Base-by-base conservation (phyloP, 2,113 vertebrate species). In the Phainopepla nitens region DNA sequence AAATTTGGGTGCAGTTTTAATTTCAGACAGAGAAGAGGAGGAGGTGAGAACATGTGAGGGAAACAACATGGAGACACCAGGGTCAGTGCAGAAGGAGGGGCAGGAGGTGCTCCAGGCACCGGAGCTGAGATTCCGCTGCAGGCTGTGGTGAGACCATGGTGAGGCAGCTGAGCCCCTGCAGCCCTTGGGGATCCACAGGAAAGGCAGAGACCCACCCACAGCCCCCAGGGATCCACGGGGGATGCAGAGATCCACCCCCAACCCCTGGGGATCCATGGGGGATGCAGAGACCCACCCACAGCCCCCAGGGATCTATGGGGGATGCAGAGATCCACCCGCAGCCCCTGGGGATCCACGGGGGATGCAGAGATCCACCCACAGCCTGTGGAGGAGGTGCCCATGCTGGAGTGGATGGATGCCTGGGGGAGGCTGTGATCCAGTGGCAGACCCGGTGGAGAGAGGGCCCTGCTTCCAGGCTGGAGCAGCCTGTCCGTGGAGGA, bases 81-180 rank as follows among this genome's bases (percentile, higher is more conserved):
- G 33, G 80, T 53, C 66, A 44, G 25, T 16, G 31, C 0, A 20
- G 65, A 19, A 82, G 25, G 29, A 70, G 36, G 15, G 11, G 20
- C 1, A 42, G 31, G 45, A 60, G 53, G 1, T 42, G 44, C 36
- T 42, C 31, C 44, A 50, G 54, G 24, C 0, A 0, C 15, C 0
- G 0, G 65, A 51, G 36, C 10, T 0, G 2, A 60, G 44, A 3
- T 60, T n/a, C 35, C 45, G 20, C 45, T 51, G 44, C 35, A 42
- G 53, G 23, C 35, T 0, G 0, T 49, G 53, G 35, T 49, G 44
- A 2, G n/a, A n/a, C n/a, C n/a, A n/a, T 29, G 54, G 54, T 10
- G 44, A 29, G 7, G 23, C 44, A 69, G n/a, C 35, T 81, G 53
- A 14, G 23, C 4, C 42, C 51, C 64, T 41, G 42, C 41, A 79